phyloP scores from a whole-genome alignment of 2,888 invertebrate genomes.

The Holacanthella duospinosa region DNA sequence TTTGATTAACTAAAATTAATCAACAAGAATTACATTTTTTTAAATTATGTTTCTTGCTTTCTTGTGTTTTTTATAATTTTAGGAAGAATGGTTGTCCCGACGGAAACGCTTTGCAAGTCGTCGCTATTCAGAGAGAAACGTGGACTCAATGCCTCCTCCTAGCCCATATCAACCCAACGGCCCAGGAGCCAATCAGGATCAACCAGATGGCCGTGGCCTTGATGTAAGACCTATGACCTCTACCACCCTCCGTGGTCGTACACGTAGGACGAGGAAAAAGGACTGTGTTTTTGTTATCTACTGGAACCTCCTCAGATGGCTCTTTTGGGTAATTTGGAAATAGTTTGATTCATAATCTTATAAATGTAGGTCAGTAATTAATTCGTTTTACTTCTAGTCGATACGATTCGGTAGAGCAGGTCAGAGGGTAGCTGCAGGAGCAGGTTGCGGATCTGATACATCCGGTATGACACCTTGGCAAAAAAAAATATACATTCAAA shows the following conservation, averaged over 20 bases:
- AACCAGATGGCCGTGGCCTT: slow-evolving; percentile 26
- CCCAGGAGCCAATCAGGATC: slow-evolving; percentile 25
- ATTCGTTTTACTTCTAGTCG: slow-evolving; percentile 20
- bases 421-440: slow-evolving; percentile 35
- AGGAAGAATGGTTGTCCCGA: slow-evolving; percentile 36
- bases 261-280: slow-evolving; percentile 35
- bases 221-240: slow-evolving; percentile 24
- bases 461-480: no score
- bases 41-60: neutral
- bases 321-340: slow-evolving; percentile 33
- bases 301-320: slow-evolving; percentile 37
- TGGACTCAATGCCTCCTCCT: slow-evolving; percentile 37
- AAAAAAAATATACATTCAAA: no score
- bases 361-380: neutral
- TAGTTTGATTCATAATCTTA: neutral
- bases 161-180: slow-evolving; percentile 35
- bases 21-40: neutral
- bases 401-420: slow-evolving; percentile 36
- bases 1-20: neutral
- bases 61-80: neutral
- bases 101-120: slow-evolving; percentile 35
- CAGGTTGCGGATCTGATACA: slow-evolving; percentile 37
- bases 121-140: slow-evolving; percentile 36
- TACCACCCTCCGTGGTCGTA: slow-evolving; percentile 15
- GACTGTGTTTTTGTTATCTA: slow-evolving; percentile 37